These are phyloP conservation scores for Microplitis deprimator DNA, from an alignment of 2,888 invertebrate genomes.

Conservation along the genomic window DNA sequence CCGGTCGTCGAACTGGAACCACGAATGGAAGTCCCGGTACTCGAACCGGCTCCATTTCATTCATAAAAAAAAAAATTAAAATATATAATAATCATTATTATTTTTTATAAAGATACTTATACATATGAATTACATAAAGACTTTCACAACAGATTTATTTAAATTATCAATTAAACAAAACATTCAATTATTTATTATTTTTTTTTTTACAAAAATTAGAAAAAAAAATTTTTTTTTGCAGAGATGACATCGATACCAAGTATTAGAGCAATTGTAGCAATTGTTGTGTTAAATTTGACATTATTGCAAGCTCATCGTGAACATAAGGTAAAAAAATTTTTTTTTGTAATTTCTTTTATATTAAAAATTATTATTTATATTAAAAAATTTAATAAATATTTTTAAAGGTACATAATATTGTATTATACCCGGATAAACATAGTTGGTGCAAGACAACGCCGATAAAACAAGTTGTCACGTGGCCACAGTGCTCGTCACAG, in stretches of 20 bases:
- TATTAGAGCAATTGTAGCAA: conserved; percentile 53
- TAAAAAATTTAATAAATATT: conserved; percentile 31
- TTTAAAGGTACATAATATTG: conserved; percentile 79
- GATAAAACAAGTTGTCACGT: conserved; percentile 80
- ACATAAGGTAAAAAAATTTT: conserved; percentile 62
- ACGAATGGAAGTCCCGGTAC: conserved; percentile 46
- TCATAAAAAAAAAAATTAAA: conserved; percentile 42
- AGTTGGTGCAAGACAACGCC: conserved; percentile 81
- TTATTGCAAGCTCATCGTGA: conserved; percentile 66
- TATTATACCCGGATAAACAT: conserved; percentile 79
- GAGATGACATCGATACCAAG: conserved; percentile 61
- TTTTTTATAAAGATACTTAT: not conserved
- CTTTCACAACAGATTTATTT: not conserved
- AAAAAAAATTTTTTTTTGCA: conserved; percentile 52
- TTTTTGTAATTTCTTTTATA: not conserved
- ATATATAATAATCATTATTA: not conserved
- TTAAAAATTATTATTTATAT: not conserved
- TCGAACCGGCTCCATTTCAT: conserved; percentile 50
- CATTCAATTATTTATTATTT: not conserved
- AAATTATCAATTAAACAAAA: not conserved
- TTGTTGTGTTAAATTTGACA: conserved; percentile 58
- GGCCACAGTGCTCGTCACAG: conserved; percentile 77
- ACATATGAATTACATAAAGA: not conserved
- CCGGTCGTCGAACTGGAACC: conserved; percentile 61
- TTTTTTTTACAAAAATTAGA: too few species aligned